Evolutionary conservation across 2,888 invertebrate species (phyloP).

Genomic region (Hypomecis punctinalis): DNA sequence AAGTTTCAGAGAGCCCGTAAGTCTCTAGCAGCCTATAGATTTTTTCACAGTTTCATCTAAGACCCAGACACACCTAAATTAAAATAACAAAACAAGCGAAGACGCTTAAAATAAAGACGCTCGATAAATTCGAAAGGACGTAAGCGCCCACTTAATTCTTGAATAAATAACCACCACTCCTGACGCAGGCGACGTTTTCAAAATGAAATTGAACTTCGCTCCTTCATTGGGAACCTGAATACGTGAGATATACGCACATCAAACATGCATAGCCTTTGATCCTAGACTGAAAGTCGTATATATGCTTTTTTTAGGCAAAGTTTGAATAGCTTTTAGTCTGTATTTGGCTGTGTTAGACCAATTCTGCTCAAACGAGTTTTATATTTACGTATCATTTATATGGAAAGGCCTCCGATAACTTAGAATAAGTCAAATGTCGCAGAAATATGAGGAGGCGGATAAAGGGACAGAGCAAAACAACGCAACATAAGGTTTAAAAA

Average conservation of each 20-base stretch:
- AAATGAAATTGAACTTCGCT: conserved; percentile 24
- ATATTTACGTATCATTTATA: too few species aligned
- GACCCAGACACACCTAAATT: background rate
- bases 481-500: too few species aligned
- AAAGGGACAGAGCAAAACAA: too few species aligned
- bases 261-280: conserved; percentile 19
- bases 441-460: too few species aligned
- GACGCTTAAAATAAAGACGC: conserved; percentile 28
- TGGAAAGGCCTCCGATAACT: too few species aligned
- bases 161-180: conserved; percentile 22
- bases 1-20: too few species aligned
- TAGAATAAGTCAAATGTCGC: too few species aligned
- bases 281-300: background rate
- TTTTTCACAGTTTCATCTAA: background rate
- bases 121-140: conserved; percentile 15
- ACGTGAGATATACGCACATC: conserved; percentile 21
- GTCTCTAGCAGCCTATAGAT: too few species aligned
- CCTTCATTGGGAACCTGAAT: conserved; percentile 12
- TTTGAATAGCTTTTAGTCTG: background rate
- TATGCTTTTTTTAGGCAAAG: background rate
- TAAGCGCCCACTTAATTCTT: conserved; percentile 21
- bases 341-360: too few species aligned
- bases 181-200: conserved; percentile 3
- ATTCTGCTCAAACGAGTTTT: too few species aligned
- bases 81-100: conserved; percentile 5